phyloP scores from a whole-genome alignment of 2,113 vertebrate genomes.

The Centropus bengalensis region DNA sequence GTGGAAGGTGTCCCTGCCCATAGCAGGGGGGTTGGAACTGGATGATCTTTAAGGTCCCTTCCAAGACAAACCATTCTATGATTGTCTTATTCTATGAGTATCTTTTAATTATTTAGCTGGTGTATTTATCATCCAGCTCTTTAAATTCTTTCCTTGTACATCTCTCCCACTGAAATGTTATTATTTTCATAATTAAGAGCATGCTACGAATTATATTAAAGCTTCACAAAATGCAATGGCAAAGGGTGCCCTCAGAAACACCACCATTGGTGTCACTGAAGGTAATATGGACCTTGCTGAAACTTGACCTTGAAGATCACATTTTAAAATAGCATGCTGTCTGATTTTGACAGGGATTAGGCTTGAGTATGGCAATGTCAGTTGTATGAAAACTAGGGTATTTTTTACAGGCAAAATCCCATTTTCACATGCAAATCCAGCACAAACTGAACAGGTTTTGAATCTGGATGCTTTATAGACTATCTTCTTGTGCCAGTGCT shows the following conservation, averaged over 20 bases:
- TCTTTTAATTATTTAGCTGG: background rate
- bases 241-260: background rate
- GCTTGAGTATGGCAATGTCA: background rate
- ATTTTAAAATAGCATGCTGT: background rate
- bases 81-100: background rate
- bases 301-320: background rate
- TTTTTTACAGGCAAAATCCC: background rate
- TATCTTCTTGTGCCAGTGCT: background rate
- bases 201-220: background rate
- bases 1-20: too few species aligned
- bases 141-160: background rate
- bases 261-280: background rate
- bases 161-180: background rate
- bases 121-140: background rate
- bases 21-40: too few species aligned
- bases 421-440: slow-evolving; percentile 8
- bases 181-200: background rate
- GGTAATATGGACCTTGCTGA: background rate
- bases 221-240: background rate
- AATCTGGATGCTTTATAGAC: background rate
- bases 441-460: background rate
- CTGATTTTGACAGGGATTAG: background rate
- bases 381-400: background rate
- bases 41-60: too few species aligned
- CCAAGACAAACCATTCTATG: too few species aligned